These are phyloP conservation scores for Syrista parreyssii DNA, from an alignment of 2,888 invertebrate species.

Conservation along the genomic window DNA sequence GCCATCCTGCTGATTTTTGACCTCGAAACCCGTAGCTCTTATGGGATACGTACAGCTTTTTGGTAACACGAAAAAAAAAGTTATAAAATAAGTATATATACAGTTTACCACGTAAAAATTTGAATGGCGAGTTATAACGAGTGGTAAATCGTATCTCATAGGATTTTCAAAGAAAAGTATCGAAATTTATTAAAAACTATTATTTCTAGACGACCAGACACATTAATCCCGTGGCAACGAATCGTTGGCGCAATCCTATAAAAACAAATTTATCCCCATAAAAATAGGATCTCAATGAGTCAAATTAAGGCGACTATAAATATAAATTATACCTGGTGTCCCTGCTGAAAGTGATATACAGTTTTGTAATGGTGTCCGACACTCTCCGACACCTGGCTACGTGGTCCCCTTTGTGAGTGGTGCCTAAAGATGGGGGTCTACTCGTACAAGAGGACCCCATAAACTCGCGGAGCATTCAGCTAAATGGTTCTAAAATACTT, in stretches of 20 bases:
- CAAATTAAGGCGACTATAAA: slow-evolving; percentile 53
- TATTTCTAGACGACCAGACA: background rate
- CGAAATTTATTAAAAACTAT: background rate
- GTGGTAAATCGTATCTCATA: background rate
- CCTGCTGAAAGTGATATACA: slow-evolving; percentile 61
- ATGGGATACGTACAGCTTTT: background rate
- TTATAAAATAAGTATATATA: background rate
- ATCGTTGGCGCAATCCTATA: slow-evolving; percentile 19
- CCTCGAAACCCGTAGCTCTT: background rate
- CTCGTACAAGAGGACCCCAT: slow-evolving; percentile 43
- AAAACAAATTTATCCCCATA: slow-evolving; percentile 51
- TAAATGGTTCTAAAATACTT: slow-evolving; percentile 59
- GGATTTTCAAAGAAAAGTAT: background rate
- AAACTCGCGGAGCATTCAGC: slow-evolving; percentile 52
- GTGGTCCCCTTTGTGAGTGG: slow-evolving; percentile 49
- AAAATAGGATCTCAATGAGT: slow-evolving; percentile 56
- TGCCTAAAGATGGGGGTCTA: slow-evolving; percentile 37
- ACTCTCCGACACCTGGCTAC: slow-evolving; percentile 58
- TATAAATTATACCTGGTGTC: slow-evolving; percentile 42
- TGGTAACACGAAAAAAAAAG: background rate
- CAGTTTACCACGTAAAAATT: background rate
- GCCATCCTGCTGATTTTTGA: background rate
- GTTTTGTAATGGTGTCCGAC: slow-evolving; percentile 62
- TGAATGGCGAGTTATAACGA: background rate
- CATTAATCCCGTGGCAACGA: slow-evolving; percentile 2